Percentiles rank a stretch among this genome's conserved stretches.
phyloP scores from a whole-genome alignment of 2,113 vertebrate species.

The Cottus gobio region DNA sequence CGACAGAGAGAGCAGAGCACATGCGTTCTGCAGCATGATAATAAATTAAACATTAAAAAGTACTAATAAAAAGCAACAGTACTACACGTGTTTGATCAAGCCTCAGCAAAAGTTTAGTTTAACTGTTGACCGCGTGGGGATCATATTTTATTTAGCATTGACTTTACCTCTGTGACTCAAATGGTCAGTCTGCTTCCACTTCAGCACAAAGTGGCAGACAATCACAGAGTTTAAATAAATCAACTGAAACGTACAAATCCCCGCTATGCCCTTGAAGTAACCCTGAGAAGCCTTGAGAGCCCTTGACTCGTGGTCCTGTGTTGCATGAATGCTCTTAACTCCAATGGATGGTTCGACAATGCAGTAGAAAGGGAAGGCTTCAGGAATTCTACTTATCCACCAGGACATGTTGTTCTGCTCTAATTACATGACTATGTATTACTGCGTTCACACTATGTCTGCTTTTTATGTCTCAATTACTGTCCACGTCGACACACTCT shows the following conservation, averaged over 20 bases:
- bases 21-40: no score
- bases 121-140: background rate
- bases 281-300: background rate
- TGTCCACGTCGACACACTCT: background rate
- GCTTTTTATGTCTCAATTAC: background rate
- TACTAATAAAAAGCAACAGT: no score
- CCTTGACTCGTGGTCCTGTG: constrained; percentile 34
- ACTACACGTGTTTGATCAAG: background rate
- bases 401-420: constrained; percentile 4
- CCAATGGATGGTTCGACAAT: constrained; percentile 35
- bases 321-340: constrained; percentile 29
- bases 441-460: background rate
- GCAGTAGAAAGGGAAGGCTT: constrained; percentile 12
- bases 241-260: constrained; percentile 10
- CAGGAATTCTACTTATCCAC: constrained; percentile 36
- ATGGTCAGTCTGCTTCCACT: background rate
- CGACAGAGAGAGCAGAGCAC: no score
- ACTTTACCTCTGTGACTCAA: background rate
- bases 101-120: background rate
- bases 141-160: background rate
- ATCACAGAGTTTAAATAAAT: background rate
- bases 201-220: constrained; percentile 4
- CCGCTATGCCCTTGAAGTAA: background rate
- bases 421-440: background rate
- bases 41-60: no score